These are phyloP conservation scores for Epiblema foenella DNA, from an alignment of 2,888 invertebrate genomes.

Conservation along the genomic window DNA sequence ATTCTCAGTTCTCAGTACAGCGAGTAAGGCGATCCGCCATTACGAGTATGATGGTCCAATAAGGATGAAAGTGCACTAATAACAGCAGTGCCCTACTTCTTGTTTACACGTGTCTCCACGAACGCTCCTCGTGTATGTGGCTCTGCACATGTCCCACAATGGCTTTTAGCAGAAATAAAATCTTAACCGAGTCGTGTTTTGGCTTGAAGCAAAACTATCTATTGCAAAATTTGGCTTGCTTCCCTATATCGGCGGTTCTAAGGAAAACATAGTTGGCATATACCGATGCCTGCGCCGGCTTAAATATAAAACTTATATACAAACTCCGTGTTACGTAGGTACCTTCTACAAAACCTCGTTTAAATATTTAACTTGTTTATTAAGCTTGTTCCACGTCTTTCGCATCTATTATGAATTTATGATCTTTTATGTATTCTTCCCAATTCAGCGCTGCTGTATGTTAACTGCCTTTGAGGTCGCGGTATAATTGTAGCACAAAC, in stretches of 20 bases:
- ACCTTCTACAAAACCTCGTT: constrained; percentile 11
- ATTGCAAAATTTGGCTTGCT: constrained; percentile 19
- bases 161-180: constrained; percentile 21
- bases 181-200: background rate
- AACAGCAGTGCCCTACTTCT: constrained; percentile 24
- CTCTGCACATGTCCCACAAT: background rate
- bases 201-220: constrained; percentile 2
- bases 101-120: constrained; percentile 16
- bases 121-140: background rate
- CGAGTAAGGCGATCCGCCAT: constrained; percentile 15
- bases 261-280: background rate
- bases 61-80: constrained; percentile 21
- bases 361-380: constrained; percentile 40
- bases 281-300: constrained; percentile 7
- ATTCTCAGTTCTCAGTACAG: constrained; percentile 1
- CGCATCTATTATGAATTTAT: constrained; percentile 20
- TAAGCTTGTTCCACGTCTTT: constrained; percentile 32
- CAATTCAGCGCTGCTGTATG: constrained; percentile 49
- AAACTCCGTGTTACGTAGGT: constrained; percentile 4
- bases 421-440: constrained; percentile 51
- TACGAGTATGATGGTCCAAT: constrained; percentile 26
- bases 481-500: constrained; percentile 49
- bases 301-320: constrained; percentile 34
- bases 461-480: constrained; percentile 53
- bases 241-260: background rate